Percentiles rank a stretch among this genome's conserved stretches.
These are phyloP conservation scores for Meloidogyne exigua DNA, from an alignment of 1,140 invertebrate genomes.

Conservation along the genomic window DNA sequence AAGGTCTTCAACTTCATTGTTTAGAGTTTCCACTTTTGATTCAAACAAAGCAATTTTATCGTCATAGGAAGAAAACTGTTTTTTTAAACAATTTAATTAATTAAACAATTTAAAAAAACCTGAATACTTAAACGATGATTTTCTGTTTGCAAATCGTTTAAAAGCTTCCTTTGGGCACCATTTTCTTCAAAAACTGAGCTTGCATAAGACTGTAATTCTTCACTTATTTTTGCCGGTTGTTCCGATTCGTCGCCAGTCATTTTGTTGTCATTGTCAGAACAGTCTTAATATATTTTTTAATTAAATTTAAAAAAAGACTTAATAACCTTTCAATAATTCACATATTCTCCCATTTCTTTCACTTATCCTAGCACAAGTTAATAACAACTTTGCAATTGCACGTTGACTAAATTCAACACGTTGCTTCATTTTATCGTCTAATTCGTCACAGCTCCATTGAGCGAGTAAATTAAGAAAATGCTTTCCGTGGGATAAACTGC, in stretches of 20 bases:
- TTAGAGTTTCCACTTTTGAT: constrained; percentile 31
- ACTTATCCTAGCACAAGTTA: constrained; percentile 28
- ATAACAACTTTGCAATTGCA: constrained; percentile 36
- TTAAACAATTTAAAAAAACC: constrained; percentile 1
- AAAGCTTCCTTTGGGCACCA: constrained; percentile 26
- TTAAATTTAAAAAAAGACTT: not conserved
- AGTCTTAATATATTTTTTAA: too few species aligned
- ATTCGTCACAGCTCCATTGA: constrained; percentile 34
- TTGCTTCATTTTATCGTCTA: constrained; percentile 36
- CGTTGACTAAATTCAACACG: constrained; percentile 39
- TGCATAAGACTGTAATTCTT: constrained; percentile 21
- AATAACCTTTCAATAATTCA: constrained; percentile 2
- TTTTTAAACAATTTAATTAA: not conserved
- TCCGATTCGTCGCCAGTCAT: not conserved
- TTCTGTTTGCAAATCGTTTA: constrained; percentile 38
- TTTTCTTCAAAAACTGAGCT: constrained; percentile 30
- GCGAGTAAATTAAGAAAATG: constrained; percentile 33
- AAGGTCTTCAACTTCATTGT: constrained; percentile 45
- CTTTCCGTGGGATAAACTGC: constrained; percentile 22
- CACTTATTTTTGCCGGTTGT: not conserved
- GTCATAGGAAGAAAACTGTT: constrained; percentile 29
- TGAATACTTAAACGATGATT: constrained; percentile 43
- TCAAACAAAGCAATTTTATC: constrained; percentile 47
- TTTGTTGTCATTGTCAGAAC: not conserved
- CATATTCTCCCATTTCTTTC: constrained; percentile 19